Percentiles rank a stretch among this genome's conserved stretches.
These are phyloP conservation scores for Reticulitermes lucifugus DNA, from an alignment of 2,888 invertebrate genomes.

Conservation along the genomic window DNA sequence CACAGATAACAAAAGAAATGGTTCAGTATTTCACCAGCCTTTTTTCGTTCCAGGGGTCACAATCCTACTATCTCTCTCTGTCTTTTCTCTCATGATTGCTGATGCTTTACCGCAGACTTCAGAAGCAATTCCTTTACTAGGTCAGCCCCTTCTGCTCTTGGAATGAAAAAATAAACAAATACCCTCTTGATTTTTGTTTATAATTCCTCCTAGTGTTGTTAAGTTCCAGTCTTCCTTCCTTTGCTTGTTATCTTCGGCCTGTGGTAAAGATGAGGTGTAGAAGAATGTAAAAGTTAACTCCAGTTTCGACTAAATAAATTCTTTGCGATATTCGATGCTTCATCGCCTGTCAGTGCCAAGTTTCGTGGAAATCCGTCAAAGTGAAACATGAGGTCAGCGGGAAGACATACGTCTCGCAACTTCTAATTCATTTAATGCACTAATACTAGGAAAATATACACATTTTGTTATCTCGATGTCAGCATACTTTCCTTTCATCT, in stretches of 20 bases:
- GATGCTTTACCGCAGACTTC: slow-evolving; percentile 70
- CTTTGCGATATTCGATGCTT: too few relatives aligned
- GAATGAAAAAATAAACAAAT: slow-evolving; percentile 52
- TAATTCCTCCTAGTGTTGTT: slow-evolving; percentile 49
- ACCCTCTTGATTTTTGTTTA: slow-evolving; percentile 50
- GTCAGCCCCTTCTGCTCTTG: slow-evolving; percentile 58
- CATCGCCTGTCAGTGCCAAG: too few relatives aligned
- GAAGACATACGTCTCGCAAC: too few relatives aligned
- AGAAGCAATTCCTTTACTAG: slow-evolving; percentile 69
- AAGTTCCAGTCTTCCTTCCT: slow-evolving; percentile 43
- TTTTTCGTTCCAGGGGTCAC: slow-evolving; percentile 63
- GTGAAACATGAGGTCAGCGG: too few relatives aligned
- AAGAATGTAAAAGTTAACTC: too few relatives aligned
- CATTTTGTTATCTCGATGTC: too few relatives aligned
- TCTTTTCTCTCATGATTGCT: slow-evolving; percentile 68
- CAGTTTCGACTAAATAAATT: too few relatives aligned
- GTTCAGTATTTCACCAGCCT: slow-evolving; percentile 48
- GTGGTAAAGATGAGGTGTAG: slow-evolving; percentile 20
- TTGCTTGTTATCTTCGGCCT: slow-evolving; percentile 39
- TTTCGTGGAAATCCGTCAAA: too few relatives aligned
- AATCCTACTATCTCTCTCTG: slow-evolving; percentile 67
- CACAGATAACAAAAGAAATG: slow-evolving; percentile 44
- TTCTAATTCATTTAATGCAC: too few relatives aligned
- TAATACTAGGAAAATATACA: too few relatives aligned
- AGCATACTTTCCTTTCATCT: too few relatives aligned